Evolutionary conservation across 1,140 invertebrate species (phyloP).

Genomic region (Listronotus bonariensis): DNA sequence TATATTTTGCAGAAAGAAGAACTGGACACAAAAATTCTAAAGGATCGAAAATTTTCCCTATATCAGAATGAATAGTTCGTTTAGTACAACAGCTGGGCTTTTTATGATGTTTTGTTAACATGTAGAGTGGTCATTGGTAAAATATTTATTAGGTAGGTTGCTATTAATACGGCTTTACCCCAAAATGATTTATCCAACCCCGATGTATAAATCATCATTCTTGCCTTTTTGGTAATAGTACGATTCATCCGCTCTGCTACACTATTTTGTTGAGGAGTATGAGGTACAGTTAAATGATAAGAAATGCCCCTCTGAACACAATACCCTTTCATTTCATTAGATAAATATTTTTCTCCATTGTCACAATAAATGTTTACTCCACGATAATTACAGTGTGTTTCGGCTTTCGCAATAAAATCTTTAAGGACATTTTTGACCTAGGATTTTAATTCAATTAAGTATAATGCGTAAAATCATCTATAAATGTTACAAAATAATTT

Average conservation of each 20-base stretch:
- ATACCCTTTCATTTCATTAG: slow-evolving; percentile 54
- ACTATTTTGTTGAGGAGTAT: slow-evolving; percentile 60
- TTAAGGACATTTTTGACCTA: slow-evolving; percentile 53
- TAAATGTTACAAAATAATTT: slow-evolving; percentile 13
- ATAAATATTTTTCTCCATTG: slow-evolving; percentile 56
- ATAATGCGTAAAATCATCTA: slow-evolving; percentile 6
- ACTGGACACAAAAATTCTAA: too few species aligned
- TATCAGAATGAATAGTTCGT: too few species aligned
- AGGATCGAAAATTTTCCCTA: too few species aligned
- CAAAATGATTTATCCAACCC: slow-evolving; percentile 49
- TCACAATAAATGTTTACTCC: slow-evolving; percentile 55
- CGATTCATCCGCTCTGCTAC: slow-evolving; percentile 58
- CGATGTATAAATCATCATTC: slow-evolving; percentile 52
- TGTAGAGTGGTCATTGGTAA: slow-evolving; percentile 53
- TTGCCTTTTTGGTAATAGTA: slow-evolving; percentile 56
- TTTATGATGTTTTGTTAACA: slow-evolving; percentile 54
- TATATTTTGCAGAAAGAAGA: too few species aligned
- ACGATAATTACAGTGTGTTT: slow-evolving; percentile 53
- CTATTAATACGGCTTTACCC: slow-evolving; percentile 54
- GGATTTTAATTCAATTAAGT: slow-evolving; percentile 51
- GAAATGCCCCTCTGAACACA: slow-evolving; percentile 56
- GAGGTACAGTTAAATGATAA: slow-evolving; percentile 54
- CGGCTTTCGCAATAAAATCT: slow-evolving; percentile 49
- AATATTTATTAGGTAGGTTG: slow-evolving; percentile 57
- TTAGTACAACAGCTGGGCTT: too few species aligned